These are phyloP conservation scores for Lycophotia porphyrea DNA, from an alignment of 2,888 invertebrate species.

Conservation along the genomic window DNA sequence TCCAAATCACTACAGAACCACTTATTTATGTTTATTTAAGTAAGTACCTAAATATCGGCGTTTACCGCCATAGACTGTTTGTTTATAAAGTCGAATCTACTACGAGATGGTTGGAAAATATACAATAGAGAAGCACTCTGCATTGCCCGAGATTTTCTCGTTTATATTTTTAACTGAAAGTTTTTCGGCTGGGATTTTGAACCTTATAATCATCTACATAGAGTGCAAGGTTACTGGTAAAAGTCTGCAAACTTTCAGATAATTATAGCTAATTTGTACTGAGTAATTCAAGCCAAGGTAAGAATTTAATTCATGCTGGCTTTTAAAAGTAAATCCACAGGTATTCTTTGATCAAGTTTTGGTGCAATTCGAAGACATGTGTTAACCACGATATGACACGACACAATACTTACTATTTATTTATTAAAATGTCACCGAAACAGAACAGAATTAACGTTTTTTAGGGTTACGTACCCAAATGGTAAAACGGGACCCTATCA, in stretches of 20 bases:
- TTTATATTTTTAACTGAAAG: conserved; percentile 40
- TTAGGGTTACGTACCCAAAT: no score
- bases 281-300: conserved; percentile 29
- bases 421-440: no score
- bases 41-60: conserved; percentile 56
- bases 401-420: no score
- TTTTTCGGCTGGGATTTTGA: conserved; percentile 8
- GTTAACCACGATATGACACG: no score
- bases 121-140: conserved; percentile 54
- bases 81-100: conserved; percentile 64
- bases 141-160: conserved; percentile 41
- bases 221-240: background rate
- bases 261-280: conserved; percentile 3
- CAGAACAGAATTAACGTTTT: no score
- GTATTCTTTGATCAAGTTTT: background rate
- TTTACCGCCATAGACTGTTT: conserved; percentile 44
- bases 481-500: no score
- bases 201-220: background rate
- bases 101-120: conserved; percentile 58
- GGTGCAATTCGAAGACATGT: no score
- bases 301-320: background rate
- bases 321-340: background rate
- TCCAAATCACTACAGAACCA: conserved; percentile 56
- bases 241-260: background rate
- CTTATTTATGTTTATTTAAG: conserved; percentile 55